Conservation (phyloP, 2,113 vertebrate species). For the Rhinolophus sinicus region DNA sequence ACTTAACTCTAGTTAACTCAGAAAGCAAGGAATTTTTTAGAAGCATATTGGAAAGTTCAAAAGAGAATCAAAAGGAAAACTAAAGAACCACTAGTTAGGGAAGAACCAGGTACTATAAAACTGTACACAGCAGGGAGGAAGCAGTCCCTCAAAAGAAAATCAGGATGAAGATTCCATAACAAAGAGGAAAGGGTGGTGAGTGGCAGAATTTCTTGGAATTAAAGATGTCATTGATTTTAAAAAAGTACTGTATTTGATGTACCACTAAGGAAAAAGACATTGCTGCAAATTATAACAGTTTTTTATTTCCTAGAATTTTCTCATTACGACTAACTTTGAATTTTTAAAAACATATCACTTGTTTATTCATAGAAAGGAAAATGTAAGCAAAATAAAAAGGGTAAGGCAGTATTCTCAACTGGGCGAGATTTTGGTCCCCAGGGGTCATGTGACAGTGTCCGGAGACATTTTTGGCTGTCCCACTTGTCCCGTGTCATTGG, state of each 20-base stretch:
- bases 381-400: background rate
- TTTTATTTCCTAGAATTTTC: slow-evolving; percentile 1
- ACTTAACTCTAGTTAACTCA: background rate
- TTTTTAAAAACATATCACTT: background rate
- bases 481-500: background rate
- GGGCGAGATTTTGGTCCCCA: background rate
- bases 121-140: background rate
- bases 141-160: background rate
- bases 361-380: background rate
- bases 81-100: background rate
- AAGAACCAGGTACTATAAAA: background rate
- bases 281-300: background rate
- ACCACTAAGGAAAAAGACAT: background rate
- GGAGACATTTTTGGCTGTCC: slow-evolving; percentile 26
- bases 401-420: background rate
- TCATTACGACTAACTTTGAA: slow-evolving; percentile 20
- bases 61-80: background rate
- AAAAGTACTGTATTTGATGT: background rate
- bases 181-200: background rate
- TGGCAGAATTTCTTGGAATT: background rate
- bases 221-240: background rate
- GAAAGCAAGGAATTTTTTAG: slow-evolving; percentile 29
- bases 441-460: background rate
- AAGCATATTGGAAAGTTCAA: background rate
- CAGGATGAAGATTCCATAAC: background rate